Evolutionary conservation across 2,888 invertebrate genomes (phyloP).

Genomic region (Adelphocoris suturalis): DNA sequence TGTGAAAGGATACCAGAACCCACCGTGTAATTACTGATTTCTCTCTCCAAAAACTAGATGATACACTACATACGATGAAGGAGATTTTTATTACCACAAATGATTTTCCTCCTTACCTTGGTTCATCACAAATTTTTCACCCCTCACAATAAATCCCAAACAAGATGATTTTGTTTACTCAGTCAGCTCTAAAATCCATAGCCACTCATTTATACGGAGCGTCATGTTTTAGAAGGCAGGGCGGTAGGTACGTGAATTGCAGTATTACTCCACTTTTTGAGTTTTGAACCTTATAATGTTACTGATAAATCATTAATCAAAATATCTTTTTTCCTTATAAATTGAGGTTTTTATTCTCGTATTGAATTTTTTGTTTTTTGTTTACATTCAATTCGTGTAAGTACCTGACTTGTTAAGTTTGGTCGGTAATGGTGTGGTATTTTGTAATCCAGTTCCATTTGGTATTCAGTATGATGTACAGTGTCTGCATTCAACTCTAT

Average conservation of each 20-base stretch:
- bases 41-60: conserved; percentile 14
- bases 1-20: conserved; percentile 55
- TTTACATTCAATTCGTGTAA: background rate
- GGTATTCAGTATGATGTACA: conserved; percentile 33
- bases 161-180: background rate
- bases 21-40: conserved; percentile 36
- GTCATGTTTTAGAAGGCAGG: background rate
- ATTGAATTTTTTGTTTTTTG: background rate
- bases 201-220: background rate
- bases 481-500: conserved; percentile 44
- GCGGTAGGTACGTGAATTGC: background rate
- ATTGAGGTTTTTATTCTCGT: no score
- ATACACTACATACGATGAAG: conserved; percentile 1
- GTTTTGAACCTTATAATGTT: conserved; percentile 6
- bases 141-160: background rate
- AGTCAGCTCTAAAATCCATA: background rate
- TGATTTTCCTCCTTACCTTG: background rate
- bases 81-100: background rate
- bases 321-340: no score
- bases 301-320: no score
- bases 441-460: conserved; percentile 49
- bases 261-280: conserved; percentile 1
- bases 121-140: background rate
- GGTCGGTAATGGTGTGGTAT: conserved; percentile 66
- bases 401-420: conserved; percentile 59